A percentile compares a stretch with the other conserved stretches of the same genome.
Evolutionary conservation across 1,140 invertebrate genomes (phyloP).

Genomic region (Ceratina australensis): DNA sequence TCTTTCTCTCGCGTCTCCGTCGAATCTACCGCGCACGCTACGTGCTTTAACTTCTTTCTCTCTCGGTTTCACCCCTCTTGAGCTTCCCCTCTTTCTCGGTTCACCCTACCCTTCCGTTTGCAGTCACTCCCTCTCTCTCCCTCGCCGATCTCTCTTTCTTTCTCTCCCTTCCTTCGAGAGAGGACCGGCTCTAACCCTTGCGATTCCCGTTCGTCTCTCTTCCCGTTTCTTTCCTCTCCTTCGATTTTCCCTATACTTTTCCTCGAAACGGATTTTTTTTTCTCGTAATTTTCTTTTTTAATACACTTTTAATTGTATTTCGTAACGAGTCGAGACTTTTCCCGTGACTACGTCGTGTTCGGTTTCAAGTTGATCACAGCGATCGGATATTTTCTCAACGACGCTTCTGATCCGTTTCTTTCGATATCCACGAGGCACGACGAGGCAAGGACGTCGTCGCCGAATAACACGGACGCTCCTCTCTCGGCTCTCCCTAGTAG

Average conservation of each 20-base stretch:
- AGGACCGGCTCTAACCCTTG: constrained; percentile 21
- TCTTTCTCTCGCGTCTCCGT: not conserved
- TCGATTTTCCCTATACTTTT: not conserved
- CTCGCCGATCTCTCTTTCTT: not conserved
- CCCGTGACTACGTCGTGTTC: too few species aligned
- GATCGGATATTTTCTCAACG: not conserved
- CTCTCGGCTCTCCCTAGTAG: constrained; percentile 38
- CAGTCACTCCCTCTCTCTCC: constrained; percentile 39
- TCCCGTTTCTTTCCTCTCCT: constrained; percentile 5
- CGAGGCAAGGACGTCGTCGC: not conserved
- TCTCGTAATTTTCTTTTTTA: too few species aligned
- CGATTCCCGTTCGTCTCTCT: constrained; percentile 1
- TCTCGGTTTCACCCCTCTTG: not conserved
- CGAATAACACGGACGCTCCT: not conserved
- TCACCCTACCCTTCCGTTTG: constrained; percentile 1
- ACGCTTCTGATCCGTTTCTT: not conserved
- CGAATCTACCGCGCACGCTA: not conserved
- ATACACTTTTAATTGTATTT: too few species aligned
- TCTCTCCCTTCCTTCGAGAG: constrained; percentile 14
- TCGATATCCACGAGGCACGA: not conserved
- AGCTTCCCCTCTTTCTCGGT: not conserved
- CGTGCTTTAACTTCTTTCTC: not conserved
- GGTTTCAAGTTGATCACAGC: too few species aligned
- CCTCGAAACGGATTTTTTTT: too few species aligned
- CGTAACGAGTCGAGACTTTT: too few species aligned